A percentile compares a stretch with the other conserved stretches of the same genome.
phyloP scores from a whole-genome alignment of 2,113 vertebrate genomes.

The Riparia riparia region DNA sequence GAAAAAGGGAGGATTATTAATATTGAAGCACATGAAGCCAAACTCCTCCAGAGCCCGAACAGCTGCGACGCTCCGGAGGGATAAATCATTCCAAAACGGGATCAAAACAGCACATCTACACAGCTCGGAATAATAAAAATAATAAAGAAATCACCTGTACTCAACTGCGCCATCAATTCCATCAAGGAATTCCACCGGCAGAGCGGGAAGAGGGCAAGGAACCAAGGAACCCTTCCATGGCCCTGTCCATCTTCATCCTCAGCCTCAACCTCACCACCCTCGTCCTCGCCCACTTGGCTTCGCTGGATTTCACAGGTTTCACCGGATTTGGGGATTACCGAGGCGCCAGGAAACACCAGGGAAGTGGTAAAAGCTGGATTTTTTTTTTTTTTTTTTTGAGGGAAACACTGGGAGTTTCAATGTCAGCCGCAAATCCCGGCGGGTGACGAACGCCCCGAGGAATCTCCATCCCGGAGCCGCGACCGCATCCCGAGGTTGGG shows the following conservation, averaged over 20 bases:
- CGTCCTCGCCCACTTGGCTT: background rate
- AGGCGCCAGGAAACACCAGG: background rate
- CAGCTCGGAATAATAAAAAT: too few species aligned
- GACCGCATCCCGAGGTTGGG: background rate
- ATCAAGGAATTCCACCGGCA: background rate
- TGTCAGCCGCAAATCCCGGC: fast-evolving
- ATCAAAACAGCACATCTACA: background rate
- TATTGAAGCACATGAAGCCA: background rate
- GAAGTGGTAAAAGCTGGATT: fast-evolving
- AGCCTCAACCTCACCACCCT: background rate
- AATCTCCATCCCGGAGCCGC: background rate
- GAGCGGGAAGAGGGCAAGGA: background rate
- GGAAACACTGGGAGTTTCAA: background rate
- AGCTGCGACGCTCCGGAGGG: background rate
- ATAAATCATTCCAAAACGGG: conserved; percentile 5
- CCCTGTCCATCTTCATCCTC: too few species aligned
- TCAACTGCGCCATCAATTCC: background rate
- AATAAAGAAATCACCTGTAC: too few species aligned
- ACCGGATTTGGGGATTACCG: background rate
- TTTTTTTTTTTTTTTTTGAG: background rate
- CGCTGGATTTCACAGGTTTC: background rate
- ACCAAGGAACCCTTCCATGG: background rate
- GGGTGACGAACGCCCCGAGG: background rate
- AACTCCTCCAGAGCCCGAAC: background rate
- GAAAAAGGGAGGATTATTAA: background rate